Evolutionary conservation across 2,888 invertebrate species (phyloP), one percentile per base, ranked within the genome.

Genomic region (Aporophyla lueneburgensis): DNA sequence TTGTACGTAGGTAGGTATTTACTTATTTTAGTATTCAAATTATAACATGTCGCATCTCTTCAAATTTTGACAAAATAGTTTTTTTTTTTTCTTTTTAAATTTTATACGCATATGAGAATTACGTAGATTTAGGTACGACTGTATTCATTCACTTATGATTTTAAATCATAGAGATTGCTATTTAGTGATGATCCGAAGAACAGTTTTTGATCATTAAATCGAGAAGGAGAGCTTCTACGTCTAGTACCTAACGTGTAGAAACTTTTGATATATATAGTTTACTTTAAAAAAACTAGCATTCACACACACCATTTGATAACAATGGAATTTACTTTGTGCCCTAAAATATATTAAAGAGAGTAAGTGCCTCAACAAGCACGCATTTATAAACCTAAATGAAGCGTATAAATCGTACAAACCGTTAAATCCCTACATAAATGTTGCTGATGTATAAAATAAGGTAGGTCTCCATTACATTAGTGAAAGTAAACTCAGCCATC

Each of bases 391-490:
- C 40, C 9, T 67, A 74, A 79, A 79, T 69, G 61, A 78, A 79
- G 53, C 27, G 63, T 7, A 67, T 65, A 71, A 77, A 72, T 67
- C 65, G 80, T 58, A 59, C 69, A 83, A 69, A 53, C 84, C 80
- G 19, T 46, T 46, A 46, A 54, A 81, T 65, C 79, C 63, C 61
- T 84, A 81, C 62, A 79, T 81, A 59, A 71, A 84, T 80, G 71
- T 43, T 51, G 7, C 71, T 73, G 72, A 81, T 81, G 76, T 85
- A 75, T 65, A 63, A 81, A 81, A 85, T 82, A 78, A 77, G 59
- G 53, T 62, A 43, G 21, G 51, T 67, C 56, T 78, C 66, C 69
- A 74, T 76, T 79, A 74, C 67, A 78, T 81, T 75, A 77, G 58
- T 71, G 69, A 76, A 76, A 80, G 76, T 71, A 74, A 68, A 74